A percentile compares a stretch with the other conserved stretches of the same genome.
Conservation (phyloP, 1,140 invertebrate genomes). For the Zaprionus kolodkinae region DNA sequence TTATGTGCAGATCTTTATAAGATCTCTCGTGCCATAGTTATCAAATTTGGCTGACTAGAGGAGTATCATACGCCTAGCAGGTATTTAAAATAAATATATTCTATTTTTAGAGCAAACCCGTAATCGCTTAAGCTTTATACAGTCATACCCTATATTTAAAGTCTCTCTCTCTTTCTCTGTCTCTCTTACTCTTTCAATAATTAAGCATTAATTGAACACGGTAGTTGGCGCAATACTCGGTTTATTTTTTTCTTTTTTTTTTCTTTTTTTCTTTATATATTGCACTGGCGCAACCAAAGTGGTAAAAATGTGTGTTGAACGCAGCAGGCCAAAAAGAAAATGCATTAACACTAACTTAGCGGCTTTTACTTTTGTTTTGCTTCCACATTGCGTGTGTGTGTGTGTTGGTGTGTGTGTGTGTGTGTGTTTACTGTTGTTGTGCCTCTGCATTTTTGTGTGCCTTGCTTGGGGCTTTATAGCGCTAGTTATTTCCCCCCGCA, state of each 20-base stretch:
- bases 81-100: not conserved
- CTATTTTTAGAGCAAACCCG: not conserved
- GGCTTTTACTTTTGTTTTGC: slow-evolving; percentile 77
- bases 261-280: slow-evolving; percentile 2
- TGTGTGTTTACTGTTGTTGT: slow-evolving; percentile 37
- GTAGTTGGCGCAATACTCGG: slow-evolving; percentile 36
- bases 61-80: not conserved
- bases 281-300: not conserved
- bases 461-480: slow-evolving; percentile 54
- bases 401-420: slow-evolving; percentile 23
- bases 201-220: slow-evolving; percentile 41
- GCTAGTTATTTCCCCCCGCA: slow-evolving; percentile 5
- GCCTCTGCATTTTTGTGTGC: slow-evolving; percentile 69
- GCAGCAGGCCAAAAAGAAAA: slow-evolving; percentile 35
- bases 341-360: slow-evolving; percentile 73
- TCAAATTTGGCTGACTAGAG: not conserved
- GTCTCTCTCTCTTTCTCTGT: too few relatives aligned
- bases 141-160: not conserved
- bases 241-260: slow-evolving; percentile 6
- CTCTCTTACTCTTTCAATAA: slow-evolving; percentile 12
- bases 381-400: slow-evolving; percentile 30
- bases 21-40: not conserved
- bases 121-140: slow-evolving; percentile 1
- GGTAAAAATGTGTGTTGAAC: slow-evolving; percentile 18
- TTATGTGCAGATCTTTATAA: not conserved